Conservation (phyloP, 2,113 vertebrate genomes). For the Peucedramus taeniatus region DNA sequence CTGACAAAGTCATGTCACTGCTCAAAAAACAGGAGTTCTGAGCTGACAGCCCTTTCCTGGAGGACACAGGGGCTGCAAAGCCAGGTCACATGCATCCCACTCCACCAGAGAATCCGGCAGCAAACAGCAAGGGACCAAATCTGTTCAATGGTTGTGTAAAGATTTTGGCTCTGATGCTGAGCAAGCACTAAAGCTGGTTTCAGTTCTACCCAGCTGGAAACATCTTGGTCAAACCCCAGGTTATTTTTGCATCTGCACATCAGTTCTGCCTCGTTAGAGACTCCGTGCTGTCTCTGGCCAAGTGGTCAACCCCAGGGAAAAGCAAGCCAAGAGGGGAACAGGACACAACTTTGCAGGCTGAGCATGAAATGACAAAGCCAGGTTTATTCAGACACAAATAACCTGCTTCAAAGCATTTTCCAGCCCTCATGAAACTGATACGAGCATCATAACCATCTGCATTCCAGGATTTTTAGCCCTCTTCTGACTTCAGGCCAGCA, state of each 20-base stretch:
- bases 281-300: not conserved
- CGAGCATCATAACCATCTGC: not conserved
- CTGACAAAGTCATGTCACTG: not conserved
- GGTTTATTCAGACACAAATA: slow-evolving; percentile 31
- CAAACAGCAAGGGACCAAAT: not conserved
- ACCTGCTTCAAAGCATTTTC: slow-evolving; percentile 10
- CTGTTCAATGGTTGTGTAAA: not conserved
- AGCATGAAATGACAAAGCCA: slow-evolving; percentile 22
- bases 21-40: not conserved
- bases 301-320: slow-evolving; percentile 16
- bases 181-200: not conserved
- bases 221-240: not conserved
- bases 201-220: not conserved
- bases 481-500: not conserved
- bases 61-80: not conserved
- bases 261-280: slow-evolving; percentile 19
- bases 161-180: not conserved
- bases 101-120: fast-evolving
- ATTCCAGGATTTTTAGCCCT: not conserved
- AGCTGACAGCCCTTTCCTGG: not conserved
- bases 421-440: not conserved
- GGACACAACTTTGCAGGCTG: slow-evolving; percentile 9
- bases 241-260: slow-evolving; percentile 24
- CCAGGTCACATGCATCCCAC: not conserved
- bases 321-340: slow-evolving; percentile 16